These are phyloP conservation scores for Lathronympha strigana DNA, from an alignment of 2,888 invertebrate species.

Conservation along the genomic window DNA sequence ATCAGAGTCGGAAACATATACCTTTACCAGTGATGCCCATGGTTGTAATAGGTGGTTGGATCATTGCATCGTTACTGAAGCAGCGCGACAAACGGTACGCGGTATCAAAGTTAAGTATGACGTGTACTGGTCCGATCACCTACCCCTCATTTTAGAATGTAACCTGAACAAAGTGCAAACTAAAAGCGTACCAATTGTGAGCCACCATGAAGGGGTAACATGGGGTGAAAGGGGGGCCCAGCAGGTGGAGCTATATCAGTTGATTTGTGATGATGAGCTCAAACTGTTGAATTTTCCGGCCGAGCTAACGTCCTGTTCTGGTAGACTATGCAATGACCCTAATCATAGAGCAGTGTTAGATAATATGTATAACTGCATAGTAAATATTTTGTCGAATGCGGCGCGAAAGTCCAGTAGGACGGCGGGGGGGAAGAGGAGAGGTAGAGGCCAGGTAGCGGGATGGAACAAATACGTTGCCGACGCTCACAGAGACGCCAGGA, in stretches of 20 bases:
- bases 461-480: too few relatives aligned
- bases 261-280: background rate
- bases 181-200: background rate
- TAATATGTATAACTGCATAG: background rate
- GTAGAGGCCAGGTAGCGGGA: too few relatives aligned
- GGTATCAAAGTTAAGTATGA: background rate
- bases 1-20: background rate
- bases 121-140: conserved; percentile 6
- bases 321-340: background rate
- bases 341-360: background rate
- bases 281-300: background rate
- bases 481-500: background rate
- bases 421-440: too few relatives aligned
- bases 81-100: background rate
- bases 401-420: too few relatives aligned
- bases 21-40: too few relatives aligned
- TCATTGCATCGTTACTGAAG: background rate
- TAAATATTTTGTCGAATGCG: background rate
- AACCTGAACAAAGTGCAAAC: background rate
- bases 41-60: too few relatives aligned
- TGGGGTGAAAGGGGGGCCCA: conserved; percentile 1
- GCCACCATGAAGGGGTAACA: background rate
- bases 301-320: background rate
- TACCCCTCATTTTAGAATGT: background rate
- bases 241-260: background rate